phyloP scores from a whole-genome alignment of 2,888 invertebrate species.

The Petrophora chlorosata region DNA sequence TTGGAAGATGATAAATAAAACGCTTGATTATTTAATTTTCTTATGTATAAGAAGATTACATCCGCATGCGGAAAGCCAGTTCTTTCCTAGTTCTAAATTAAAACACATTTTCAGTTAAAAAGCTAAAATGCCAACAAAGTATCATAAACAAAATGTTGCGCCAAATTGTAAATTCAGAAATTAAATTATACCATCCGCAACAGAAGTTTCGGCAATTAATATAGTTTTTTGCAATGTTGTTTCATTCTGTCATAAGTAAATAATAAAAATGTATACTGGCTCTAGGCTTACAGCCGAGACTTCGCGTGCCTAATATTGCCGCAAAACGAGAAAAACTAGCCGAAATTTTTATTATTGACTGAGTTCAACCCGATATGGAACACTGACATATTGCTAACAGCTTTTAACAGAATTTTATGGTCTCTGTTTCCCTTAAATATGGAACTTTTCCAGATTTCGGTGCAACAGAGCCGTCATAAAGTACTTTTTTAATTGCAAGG shows the following conservation, averaged over 20 bases:
- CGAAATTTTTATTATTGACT: conserved; percentile 76
- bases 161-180: conserved; percentile 38
- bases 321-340: conserved; percentile 69
- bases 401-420: conserved; percentile 64
- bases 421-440: conserved; percentile 52
- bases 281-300: conserved; percentile 58
- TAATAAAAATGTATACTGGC: conserved; percentile 66
- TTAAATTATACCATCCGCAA: conserved; percentile 54
- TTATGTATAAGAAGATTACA: too few relatives aligned
- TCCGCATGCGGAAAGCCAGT: too few relatives aligned
- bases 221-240: conserved; percentile 66
- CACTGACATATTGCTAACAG: conserved; percentile 77
- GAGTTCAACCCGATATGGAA: conserved; percentile 68
- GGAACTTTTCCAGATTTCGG: conserved; percentile 46
- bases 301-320: conserved; percentile 76
- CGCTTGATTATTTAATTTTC: too few relatives aligned
- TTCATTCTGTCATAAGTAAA: conserved; percentile 66
- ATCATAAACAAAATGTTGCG: conserved; percentile 33
- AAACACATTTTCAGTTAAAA: conserved; percentile 2
- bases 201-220: conserved; percentile 66
- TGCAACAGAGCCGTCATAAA: conserved; percentile 51
- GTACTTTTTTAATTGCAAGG: conserved; percentile 61
- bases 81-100: neutral
- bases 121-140: conserved; percentile 3
- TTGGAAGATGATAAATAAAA: too few relatives aligned